Percentiles rank a stretch among this genome's conserved stretches.
phyloP scores from a whole-genome alignment of 2,888 invertebrate species.

The Oeneis ivallda region DNA sequence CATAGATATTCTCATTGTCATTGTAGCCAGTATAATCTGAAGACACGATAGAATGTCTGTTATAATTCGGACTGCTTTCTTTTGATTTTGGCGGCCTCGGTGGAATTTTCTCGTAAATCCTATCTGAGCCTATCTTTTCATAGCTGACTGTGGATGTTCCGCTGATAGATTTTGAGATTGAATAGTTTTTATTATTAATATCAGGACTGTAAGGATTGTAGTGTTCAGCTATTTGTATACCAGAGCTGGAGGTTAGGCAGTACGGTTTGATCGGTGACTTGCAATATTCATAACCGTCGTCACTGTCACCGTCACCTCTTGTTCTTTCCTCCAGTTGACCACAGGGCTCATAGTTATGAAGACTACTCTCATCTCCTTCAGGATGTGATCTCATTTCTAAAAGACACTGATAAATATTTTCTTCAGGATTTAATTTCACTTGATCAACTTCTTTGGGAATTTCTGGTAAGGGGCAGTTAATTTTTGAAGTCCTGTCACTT shows the following conservation, averaged over 20 bases:
- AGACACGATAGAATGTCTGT: slow-evolving; percentile 66
- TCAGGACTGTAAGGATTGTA: slow-evolving; percentile 62
- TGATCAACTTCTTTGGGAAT: slow-evolving; percentile 62
- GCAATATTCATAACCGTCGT: slow-evolving; percentile 78
- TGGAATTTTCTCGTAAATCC: slow-evolving; percentile 76
- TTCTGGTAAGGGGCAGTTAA: slow-evolving; percentile 77
- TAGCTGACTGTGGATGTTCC: slow-evolving; percentile 72
- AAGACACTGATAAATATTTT: slow-evolving; percentile 74
- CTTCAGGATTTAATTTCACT: slow-evolving; percentile 46
- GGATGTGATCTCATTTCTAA: slow-evolving; percentile 75
- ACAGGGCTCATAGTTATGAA: slow-evolving; percentile 80
- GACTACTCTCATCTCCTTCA: slow-evolving; percentile 74
- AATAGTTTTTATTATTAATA: slow-evolving; percentile 62
- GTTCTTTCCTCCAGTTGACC: slow-evolving; percentile 71
- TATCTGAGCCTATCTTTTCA: slow-evolving; percentile 74
- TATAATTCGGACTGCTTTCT: slow-evolving; percentile 66
- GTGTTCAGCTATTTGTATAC: slow-evolving; percentile 79
- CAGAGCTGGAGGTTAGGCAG: slow-evolving; percentile 68
- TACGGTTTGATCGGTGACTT: slow-evolving; percentile 73
- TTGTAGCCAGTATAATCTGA: slow-evolving; percentile 70
- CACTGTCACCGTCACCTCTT: slow-evolving; percentile 73
- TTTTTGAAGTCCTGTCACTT: slow-evolving; percentile 64
- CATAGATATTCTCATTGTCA: slow-evolving; percentile 83
- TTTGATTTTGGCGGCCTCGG: slow-evolving; percentile 60
- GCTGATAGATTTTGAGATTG: slow-evolving; percentile 72